Percentiles rank a stretch among this genome's conserved stretches.
phyloP scores from a whole-genome alignment of 1,140 invertebrate genomes.

The Bombus waltoni region DNA sequence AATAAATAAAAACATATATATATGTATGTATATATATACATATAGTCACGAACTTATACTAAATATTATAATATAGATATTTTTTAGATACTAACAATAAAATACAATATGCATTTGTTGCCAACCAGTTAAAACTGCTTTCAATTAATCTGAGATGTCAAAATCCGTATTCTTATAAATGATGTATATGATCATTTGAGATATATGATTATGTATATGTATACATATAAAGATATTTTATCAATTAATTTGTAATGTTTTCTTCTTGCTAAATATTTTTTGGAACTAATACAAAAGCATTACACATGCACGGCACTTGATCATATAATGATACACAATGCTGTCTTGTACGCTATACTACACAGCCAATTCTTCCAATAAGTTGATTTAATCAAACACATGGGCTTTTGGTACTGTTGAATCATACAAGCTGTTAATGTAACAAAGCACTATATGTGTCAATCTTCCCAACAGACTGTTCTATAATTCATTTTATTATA shows the following conservation, averaged over 20 bases:
- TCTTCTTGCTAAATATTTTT: neutral
- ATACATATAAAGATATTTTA: constrained; percentile 13
- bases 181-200: constrained; percentile 5
- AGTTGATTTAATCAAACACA: neutral
- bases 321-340: neutral
- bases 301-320: neutral
- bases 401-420: neutral
- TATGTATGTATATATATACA: neutral
- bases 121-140: constrained; percentile 12
- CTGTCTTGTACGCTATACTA: neutral
- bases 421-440: constrained; percentile 2
- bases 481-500: neutral
- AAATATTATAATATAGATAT: neutral
- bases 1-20: neutral
- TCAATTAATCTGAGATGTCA: constrained; percentile 25
- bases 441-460: constrained; percentile 5
- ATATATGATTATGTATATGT: neutral
- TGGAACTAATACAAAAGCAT: neutral
- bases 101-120: constrained; percentile 36
- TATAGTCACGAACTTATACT: neutral
- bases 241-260: neutral
- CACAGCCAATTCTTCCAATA: neutral
- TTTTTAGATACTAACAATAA: constrained; percentile 40
- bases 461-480: neutral
- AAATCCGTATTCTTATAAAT: neutral